Evolutionary conservation across 1,140 invertebrate genomes (phyloP).

Genomic region (Drosophila obscura): DNA sequence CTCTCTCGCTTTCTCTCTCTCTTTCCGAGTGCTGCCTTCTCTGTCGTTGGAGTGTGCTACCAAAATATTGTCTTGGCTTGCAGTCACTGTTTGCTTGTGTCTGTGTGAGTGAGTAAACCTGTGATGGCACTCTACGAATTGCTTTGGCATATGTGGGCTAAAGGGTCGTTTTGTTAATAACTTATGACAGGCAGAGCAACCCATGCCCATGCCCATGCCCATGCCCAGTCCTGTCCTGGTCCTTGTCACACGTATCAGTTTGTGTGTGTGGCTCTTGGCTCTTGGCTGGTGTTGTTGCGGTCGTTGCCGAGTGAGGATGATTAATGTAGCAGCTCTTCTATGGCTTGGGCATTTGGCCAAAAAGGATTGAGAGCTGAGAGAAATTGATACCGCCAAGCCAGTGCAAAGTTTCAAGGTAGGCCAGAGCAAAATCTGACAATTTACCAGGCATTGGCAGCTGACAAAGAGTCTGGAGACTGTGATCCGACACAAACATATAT

Average conservation of each 20-base stretch:
- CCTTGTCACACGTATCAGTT: conserved; percentile 28
- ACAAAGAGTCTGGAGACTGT: conserved; percentile 6
- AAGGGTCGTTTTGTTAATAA: conserved; percentile 74
- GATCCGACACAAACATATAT: conserved; percentile 29
- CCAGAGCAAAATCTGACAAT: conserved; percentile 24
- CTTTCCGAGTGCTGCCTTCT: too few species aligned
- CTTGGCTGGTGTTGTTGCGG: conserved; percentile 39
- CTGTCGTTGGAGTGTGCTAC: conserved; percentile 1
- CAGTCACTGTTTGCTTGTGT: conserved; percentile 15
- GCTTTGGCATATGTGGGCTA: conserved; percentile 61
- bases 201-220: conserved; percentile 12
- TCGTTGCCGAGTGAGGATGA: conserved; percentile 55
- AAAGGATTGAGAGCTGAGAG: conserved; percentile 59
- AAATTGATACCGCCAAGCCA: conserved; percentile 40
- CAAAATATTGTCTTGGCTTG: conserved; percentile 58
- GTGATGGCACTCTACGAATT: conserved; percentile 69
- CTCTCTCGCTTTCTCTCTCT: not conserved
- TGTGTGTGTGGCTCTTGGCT: conserved; percentile 21
- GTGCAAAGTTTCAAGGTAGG: conserved; percentile 30
- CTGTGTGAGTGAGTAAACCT: conserved; percentile 30
- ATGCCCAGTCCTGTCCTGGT: not conserved
- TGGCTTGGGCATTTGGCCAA: conserved; percentile 59
- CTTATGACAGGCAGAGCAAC: conserved; percentile 66
- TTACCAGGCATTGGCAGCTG: not conserved
- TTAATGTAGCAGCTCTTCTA: conserved; percentile 65